Conservation (phyloP, 2,888 invertebrate genomes). For the Chymomyza fuscimana region DNA sequence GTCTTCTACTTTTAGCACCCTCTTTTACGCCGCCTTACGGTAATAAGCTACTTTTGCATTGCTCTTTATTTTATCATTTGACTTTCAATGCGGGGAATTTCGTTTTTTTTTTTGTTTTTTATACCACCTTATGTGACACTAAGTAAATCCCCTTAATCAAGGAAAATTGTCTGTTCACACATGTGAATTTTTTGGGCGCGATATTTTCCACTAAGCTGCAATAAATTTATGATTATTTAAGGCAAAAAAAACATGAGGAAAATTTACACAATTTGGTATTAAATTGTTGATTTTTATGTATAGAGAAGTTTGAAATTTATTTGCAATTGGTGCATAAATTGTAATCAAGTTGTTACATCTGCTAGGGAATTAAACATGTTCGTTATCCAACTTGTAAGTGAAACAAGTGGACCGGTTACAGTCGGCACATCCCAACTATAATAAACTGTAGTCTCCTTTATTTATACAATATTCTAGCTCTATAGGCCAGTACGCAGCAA, state of each 20-base stretch:
- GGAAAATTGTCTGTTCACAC: constrained; percentile 64
- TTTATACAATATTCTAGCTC: no score
- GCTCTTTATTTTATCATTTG: constrained; percentile 68
- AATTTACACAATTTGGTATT: constrained; percentile 53
- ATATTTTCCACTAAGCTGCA: constrained; percentile 49
- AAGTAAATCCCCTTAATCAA: constrained; percentile 66
- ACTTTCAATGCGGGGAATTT: constrained; percentile 27
- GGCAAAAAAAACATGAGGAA: constrained; percentile 18
- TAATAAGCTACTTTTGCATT: constrained; percentile 65
- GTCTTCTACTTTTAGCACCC: constrained; percentile 53
- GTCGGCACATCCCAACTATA: no score
- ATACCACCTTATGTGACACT: constrained; percentile 17
- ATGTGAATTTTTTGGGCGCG: constrained; percentile 42
- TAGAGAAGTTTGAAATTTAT: constrained; percentile 1
- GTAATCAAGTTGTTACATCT: not conserved
- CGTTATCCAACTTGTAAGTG: no score
- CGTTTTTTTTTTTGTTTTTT: constrained; percentile 11
- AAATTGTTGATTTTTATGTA: constrained; percentile 49
- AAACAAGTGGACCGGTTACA: no score
- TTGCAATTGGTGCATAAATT: not conserved
- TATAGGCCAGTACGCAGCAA: no score
- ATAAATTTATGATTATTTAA: constrained; percentile 60
- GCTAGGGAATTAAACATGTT: not conserved
- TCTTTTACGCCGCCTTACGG: constrained; percentile 34
- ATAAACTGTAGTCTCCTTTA: no score